Base-by-base conservation (phyloP, 2,113 vertebrate species). In the Plestiodon gilberti region DNA sequence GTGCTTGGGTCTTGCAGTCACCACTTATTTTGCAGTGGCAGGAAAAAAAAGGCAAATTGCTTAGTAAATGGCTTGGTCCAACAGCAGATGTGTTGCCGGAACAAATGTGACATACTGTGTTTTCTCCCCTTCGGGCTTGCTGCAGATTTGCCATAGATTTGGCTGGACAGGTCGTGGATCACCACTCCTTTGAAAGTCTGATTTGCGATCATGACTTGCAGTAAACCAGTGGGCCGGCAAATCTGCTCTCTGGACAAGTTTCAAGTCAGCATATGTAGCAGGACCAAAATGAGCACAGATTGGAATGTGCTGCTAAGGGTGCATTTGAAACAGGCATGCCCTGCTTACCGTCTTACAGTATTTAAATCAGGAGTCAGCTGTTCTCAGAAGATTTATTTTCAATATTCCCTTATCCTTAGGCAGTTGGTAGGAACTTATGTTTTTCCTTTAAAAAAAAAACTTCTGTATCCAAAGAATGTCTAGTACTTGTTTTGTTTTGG, bases 301-400 rank as follows among this genome's bases (percentile, higher is more conserved):
- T 83, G 73, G 71, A 95, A 94, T 81, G 57, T 77, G 33, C 28
- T 82, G 10, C 80, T 85, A 89, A 90, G 65, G 83, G 78, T 84
- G 69, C 71, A 93, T 94, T 94, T 74, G 88, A 93, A 93, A 87
- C 17, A 93, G 81, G 76, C 59, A 88, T 38, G 38, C 35, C 84
- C 10, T 89, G 61, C 82, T 93, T 87, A 74, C 93, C 83, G 35
- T 86, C 90, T 91, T 92, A 87, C 70, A 90, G 30, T 73, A 65
- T 88, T 80, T 94, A 90, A 95, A 89, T 69, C 71, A 90, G 23
- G 18, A 94, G n/a, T 87, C 78, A 87, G 71, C 57, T 91, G 86
- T n/a, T 89, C 78, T 89, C 87, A 71, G 75, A 92, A 94, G 79
- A 91, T 90, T 93, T 88, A 86, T 90, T 89, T 89, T 71, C 88